Conservation (phyloP, 1,140 invertebrate genomes). For the Ctenoplectra terminalis region DNA sequence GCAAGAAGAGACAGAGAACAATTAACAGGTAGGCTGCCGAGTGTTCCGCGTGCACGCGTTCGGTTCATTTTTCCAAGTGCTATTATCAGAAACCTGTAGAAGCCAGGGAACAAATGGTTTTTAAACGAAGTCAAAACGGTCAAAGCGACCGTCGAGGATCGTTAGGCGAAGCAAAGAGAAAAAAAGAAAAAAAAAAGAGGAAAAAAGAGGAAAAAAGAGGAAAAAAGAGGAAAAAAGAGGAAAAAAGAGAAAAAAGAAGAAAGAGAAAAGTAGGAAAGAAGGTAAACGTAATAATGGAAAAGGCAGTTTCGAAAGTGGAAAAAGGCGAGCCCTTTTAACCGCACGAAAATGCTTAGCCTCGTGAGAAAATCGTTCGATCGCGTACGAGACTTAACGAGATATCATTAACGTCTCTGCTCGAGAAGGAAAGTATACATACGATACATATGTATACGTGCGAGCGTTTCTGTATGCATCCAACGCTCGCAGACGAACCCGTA, state of each 20-base stretch:
- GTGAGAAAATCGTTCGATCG: constrained; percentile 53
- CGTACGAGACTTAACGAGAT: constrained; percentile 58
- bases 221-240: too few relatives aligned
- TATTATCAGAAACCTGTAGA: constrained; percentile 10
- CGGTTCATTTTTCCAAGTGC: constrained; percentile 29
- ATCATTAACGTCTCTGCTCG: constrained; percentile 60
- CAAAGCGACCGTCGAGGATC: constrained; percentile 16
- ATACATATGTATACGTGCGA: background rate
- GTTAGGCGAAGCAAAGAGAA: constrained; percentile 1
- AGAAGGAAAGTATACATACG: constrained; percentile 43
- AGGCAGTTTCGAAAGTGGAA: background rate
- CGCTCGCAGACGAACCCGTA: constrained; percentile 9
- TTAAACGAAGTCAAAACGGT: background rate
- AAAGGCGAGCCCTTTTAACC: constrained; percentile 1
- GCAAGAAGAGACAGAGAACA: constrained; percentile 22
- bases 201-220: too few relatives aligned
- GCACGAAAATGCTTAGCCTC: constrained; percentile 41
- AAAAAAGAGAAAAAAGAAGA: background rate
- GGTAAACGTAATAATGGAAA: constrained; percentile 27
- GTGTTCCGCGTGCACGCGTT: constrained; percentile 29
- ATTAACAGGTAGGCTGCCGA: constrained; percentile 61
- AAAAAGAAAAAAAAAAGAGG: too few relatives aligned
- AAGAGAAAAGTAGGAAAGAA: background rate
- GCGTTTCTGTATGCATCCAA: background rate
- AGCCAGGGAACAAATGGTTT: constrained; percentile 30